Percentiles rank a stretch among this genome's conserved stretches.
phyloP scores from a whole-genome alignment of 2,888 invertebrate genomes.

The Ptychoptera contaminata region DNA sequence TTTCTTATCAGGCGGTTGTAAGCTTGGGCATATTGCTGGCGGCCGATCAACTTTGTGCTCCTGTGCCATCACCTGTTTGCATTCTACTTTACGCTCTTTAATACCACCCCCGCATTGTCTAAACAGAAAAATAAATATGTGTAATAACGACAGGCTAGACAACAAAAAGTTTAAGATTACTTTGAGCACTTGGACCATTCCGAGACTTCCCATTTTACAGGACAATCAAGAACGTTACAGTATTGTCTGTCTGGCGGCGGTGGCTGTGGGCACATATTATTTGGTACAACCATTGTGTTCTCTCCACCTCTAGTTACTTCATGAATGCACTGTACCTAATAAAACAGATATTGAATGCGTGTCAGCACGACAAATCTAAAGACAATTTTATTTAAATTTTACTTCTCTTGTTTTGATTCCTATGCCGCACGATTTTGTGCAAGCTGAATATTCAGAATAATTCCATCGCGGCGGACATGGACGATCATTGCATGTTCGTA shows the following conservation, averaged over 20 bases:
- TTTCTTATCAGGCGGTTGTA: constrained; percentile 60
- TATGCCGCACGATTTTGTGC: constrained; percentile 87
- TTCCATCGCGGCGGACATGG: constrained; percentile 94
- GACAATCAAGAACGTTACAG: constrained; percentile 87
- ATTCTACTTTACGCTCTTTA: constrained; percentile 66
- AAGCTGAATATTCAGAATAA: constrained; percentile 74
- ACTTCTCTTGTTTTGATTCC: constrained; percentile 86
- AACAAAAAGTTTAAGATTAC: constrained; percentile 8
- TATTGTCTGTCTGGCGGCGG: constrained; percentile 77
- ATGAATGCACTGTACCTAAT: constrained; percentile 26
- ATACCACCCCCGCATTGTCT: constrained; percentile 75
- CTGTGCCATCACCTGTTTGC: constrained; percentile 86
- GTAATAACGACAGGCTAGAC: too few species aligned
- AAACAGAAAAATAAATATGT: neutral
- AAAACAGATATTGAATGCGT: too few species aligned
- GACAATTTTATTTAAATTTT: constrained; percentile 20
- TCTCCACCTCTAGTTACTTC: constrained; percentile 72
- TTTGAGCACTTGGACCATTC: constrained; percentile 87
- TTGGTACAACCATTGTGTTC: constrained; percentile 84
- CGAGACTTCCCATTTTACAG: constrained; percentile 73
- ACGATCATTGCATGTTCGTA: constrained; percentile 83
- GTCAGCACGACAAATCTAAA: too few species aligned
- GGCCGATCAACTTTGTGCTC: constrained; percentile 79
- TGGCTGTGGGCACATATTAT: constrained; percentile 79
- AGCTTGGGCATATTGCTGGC: constrained; percentile 55